Conservation (phyloP, 2,888 invertebrate species). For the Aporophyla lueneburgensis region DNA sequence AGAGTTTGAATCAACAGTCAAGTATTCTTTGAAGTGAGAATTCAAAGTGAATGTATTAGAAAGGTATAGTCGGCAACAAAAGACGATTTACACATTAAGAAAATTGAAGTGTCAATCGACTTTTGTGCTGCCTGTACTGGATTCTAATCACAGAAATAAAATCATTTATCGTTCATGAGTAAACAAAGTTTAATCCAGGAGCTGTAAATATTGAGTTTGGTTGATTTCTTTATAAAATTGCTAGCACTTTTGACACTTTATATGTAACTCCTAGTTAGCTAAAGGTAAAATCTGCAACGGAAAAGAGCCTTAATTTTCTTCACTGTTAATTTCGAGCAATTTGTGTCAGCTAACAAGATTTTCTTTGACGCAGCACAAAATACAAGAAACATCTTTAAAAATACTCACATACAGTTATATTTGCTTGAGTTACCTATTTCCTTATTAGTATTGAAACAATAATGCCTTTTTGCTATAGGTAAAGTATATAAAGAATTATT, state of each 20-base stretch:
- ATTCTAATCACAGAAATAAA: no score
- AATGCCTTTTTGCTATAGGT: not conserved
- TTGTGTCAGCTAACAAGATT: slow-evolving; percentile 18
- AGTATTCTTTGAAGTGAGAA: slow-evolving; percentile 6
- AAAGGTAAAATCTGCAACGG: slow-evolving; percentile 1
- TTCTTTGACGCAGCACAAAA: slow-evolving; percentile 8
- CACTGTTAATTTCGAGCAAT: slow-evolving; percentile 45
- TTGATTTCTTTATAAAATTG: not conserved
- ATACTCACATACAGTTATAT: not conserved
- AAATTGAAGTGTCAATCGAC: not conserved
- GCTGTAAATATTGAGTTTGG: not conserved
- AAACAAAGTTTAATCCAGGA: not conserved
- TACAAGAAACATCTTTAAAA: slow-evolving; percentile 2
- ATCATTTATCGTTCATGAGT: not conserved
- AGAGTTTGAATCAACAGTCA: slow-evolving; percentile 18
- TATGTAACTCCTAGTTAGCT: slow-evolving; percentile 2
- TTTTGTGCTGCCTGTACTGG: not conserved
- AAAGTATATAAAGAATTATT: not conserved
- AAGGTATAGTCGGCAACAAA: not conserved
- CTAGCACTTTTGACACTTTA: not conserved
- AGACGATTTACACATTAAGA: not conserved
- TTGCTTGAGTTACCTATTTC: not conserved
- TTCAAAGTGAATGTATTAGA: not conserved
- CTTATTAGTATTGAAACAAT: not conserved
- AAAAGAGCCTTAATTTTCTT: slow-evolving; percentile 20